These are phyloP conservation scores for Sternarchorhynchus goeldii DNA, from an alignment of 2,797 vertebrate species.

Conservation along the genomic window DNA sequence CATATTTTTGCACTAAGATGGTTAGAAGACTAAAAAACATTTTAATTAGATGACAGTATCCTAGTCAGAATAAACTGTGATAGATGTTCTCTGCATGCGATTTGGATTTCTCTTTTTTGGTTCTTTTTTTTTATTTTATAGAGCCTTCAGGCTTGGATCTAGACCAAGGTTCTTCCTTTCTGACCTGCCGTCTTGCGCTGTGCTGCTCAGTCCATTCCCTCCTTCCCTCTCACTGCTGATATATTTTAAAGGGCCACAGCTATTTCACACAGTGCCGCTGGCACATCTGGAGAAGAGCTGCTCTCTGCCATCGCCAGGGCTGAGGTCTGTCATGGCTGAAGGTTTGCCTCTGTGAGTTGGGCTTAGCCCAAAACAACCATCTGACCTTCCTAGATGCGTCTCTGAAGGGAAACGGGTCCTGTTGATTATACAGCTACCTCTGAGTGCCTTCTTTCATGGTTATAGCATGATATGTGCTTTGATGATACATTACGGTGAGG, in stretches of 20 bases:
- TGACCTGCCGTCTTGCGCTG: constrained; percentile 64
- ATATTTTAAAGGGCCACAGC: constrained; percentile 34
- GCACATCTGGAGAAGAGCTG: constrained; percentile 31
- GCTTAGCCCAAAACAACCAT: constrained; percentile 27
- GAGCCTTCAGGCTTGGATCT: constrained; percentile 74
- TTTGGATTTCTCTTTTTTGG: constrained; percentile 55
- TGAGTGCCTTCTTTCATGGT: not conserved
- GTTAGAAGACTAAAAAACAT: not conserved
- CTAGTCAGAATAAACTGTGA: constrained; percentile 16
- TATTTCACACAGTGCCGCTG: constrained; percentile 8
- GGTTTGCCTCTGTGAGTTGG: not conserved
- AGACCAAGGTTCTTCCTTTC: constrained; percentile 76
- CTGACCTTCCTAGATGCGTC: constrained; percentile 12
- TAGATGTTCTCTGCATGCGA: constrained; percentile 36
- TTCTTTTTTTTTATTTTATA: constrained; percentile 73
- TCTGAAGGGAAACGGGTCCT: not conserved
- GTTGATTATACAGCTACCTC: not conserved
- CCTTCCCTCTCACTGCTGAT: constrained; percentile 48
- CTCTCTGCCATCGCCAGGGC: not conserved
- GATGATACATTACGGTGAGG: not conserved
- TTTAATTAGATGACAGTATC: constrained; percentile 7
- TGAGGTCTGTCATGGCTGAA: constrained; percentile 8
- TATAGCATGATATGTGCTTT: not conserved
- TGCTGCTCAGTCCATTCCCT: constrained; percentile 62
- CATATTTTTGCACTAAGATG: too few relatives aligned